A percentile compares a stretch with the other conserved stretches of the same genome.
Evolutionary conservation across 64 coral and sea anemone species (phyloP).

Genomic region (Catalaphyllia jardinei): DNA sequence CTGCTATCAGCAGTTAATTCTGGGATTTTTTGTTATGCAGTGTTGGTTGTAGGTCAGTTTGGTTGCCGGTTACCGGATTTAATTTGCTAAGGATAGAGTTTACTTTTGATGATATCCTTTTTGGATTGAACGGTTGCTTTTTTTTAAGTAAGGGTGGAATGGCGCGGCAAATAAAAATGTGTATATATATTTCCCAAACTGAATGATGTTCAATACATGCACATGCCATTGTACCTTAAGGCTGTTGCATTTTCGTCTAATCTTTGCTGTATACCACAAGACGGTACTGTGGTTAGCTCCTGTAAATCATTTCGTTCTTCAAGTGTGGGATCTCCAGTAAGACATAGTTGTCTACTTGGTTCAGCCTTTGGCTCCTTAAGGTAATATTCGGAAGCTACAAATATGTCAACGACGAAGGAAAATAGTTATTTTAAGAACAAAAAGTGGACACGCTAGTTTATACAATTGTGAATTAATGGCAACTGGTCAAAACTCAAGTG

Average conservation of each 20-base stretch:
- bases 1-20: too few relatives aligned
- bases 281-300: neutral
- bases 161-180: too few relatives aligned
- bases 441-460: neutral
- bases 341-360: neutral
- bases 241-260: neutral
- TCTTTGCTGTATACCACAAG: constrained; percentile 28
- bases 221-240: neutral
- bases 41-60: too few relatives aligned
- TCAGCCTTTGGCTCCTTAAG: neutral
- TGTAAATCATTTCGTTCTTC: neutral
- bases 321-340: neutral
- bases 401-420: neutral
- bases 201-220: neutral
- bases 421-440: neutral
- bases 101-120: too few relatives aligned
- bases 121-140: too few relatives aligned
- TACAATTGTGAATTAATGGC: neutral
- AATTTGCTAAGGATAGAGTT: too few relatives aligned
- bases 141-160: too few relatives aligned
- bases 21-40: too few relatives aligned
- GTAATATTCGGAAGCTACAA: constrained; percentile 24
- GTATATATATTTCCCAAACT: too few relatives aligned
- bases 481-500: too few relatives aligned
- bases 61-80: too few relatives aligned